Base-by-base conservation (phyloP, 2,797 vertebrate species). In the Columba guinea region DNA sequence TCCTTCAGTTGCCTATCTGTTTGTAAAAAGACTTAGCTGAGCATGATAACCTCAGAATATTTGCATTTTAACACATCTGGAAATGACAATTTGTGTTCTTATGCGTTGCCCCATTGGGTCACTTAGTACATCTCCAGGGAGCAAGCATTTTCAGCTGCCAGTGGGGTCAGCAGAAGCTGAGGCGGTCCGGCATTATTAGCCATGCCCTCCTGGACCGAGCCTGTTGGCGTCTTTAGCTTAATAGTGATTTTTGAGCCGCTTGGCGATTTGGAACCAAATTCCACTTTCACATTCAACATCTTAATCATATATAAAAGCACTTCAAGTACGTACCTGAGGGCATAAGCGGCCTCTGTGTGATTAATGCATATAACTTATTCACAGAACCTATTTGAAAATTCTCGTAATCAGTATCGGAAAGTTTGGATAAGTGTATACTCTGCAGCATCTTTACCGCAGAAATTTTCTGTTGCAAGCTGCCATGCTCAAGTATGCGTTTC, bases 391-490 rank as follows among this genome's bases (percentile, higher is more conserved):
- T 59, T 20, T 24, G 87, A 86, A 77, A 91, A 87, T 95, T 32
- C 90, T 76, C 88, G 52, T 81, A 10, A 44, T 55, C 22, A 8
- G 19, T 70, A 52, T 74, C 68, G 53, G 89, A 71, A 76, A 94
- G 87, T 94, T 87, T 64, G 90, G 87, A 41, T 88, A 90, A 85
- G 62, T 89, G 64, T 93, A 6, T 56, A 67, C 56, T 93, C 93
- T 74, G 41, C 77, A 55, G 48, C 86, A 93, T 97, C 95, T 97
- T 90, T 88, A 89, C 94, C 70, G 8, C 63, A 95, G 93, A 97
- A 96, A 94, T 82, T 30, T 95, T 96, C 84, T 97, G 93, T 95
- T 95, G 34, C 35, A 96, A 93, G 89, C 97, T 96, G 93, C 93
- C 58, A 7, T 90, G 76, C 87, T 97, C 97, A 94, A 96, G 94